Base-by-base conservation (phyloP, 2,888 invertebrate genomes). In the Tetragonula carbonaria region DNA sequence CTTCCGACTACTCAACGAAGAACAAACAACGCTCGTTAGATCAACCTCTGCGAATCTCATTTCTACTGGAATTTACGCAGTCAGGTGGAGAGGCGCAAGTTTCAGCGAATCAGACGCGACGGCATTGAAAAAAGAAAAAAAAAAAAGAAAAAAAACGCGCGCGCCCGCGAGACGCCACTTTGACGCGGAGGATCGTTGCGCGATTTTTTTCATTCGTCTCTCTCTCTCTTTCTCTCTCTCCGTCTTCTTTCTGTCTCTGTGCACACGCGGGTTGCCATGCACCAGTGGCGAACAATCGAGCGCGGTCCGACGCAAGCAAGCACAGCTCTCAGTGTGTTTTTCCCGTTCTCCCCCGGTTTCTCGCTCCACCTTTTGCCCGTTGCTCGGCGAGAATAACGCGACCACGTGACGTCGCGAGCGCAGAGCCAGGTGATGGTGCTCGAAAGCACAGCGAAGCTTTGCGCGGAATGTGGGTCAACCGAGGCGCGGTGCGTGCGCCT, bases 391-490 rank as follows among this genome's bases (percentile, higher is more conserved):
- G 74, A 62, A 66, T 70, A 53, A 28, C 33, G 72, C 62, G 71
- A 62, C 67, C 80, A 86, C 84, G 76, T 81, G 86, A 86, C 80
- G 85, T 62, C 53, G 71, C 45, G n/a, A 71, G 67, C 33, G 18
- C 18, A 66, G 78, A 83, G 74, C 55, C 85, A 74, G 87, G 80
- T 84, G 82, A 88, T 84, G 88, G 87, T 78, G 81, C 88, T 87
- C 88, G 83, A 84, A 85, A 57, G 51, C 63, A 45, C 45, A 33
- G 21, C 66, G 80, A 76, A 80, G 79, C 78, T 83, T 84, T 75
- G 23, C 76, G 67, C 70, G 79, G 68, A 88, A 88, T 88, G 78
- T 88, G 80, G 88, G 88, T 88, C 88, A 87, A 76, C 76, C 68
- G 53, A 28, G 53, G 62, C 76, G 76, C 55, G 63, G 85, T 85